These are phyloP conservation scores for Tragelaphus eurycerus DNA, from an alignment of 2,797 vertebrate genomes.

Conservation along the genomic window DNA sequence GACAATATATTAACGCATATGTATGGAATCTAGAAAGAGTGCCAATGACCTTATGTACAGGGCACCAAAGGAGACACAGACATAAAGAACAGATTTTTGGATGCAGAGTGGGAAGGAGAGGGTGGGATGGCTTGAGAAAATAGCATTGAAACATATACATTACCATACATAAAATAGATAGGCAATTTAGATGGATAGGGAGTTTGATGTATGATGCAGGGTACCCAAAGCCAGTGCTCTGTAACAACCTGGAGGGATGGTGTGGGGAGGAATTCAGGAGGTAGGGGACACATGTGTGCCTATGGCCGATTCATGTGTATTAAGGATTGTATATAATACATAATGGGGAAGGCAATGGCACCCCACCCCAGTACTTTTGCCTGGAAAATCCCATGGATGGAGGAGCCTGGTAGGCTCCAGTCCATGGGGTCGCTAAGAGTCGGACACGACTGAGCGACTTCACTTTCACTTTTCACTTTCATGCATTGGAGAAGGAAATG, in stretches of 20 bases:
- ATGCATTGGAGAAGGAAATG: no score
- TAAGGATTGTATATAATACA: background rate
- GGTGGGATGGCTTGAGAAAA: background rate
- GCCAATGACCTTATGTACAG: rapidly evolving
- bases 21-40: background rate
- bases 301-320: background rate
- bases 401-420: no score
- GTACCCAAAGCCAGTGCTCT: background rate
- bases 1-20: background rate
- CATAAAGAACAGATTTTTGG: background rate
- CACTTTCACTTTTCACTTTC: no score
- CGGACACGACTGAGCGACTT: no score
- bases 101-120: background rate
- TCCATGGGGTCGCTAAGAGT: no score
- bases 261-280: background rate
- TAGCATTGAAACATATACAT: background rate
- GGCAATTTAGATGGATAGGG: background rate
- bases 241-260: background rate
- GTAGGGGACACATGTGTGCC: background rate
- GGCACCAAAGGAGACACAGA: background rate
- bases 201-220: background rate
- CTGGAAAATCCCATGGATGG: no score
- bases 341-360: background rate
- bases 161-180: background rate
- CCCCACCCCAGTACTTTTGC: no score